These are phyloP conservation scores for Columba janthina DNA, from an alignment of 2,113 vertebrate species.

Conservation along the genomic window DNA sequence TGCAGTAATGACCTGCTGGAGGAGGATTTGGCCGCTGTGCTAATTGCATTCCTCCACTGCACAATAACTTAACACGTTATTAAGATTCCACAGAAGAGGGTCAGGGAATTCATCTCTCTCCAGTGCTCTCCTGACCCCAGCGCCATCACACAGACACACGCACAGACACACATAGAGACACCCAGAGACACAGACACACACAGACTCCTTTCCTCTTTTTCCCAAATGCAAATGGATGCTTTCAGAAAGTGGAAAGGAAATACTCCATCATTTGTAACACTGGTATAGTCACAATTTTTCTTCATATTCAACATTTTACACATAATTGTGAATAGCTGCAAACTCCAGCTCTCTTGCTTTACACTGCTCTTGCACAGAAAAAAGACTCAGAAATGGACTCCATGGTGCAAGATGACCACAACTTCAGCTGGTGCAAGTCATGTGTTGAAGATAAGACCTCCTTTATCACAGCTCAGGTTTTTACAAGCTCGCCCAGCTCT, in stretches of 20 bases:
- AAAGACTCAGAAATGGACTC: background rate
- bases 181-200: background rate
- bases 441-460: background rate
- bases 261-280: background rate
- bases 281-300: background rate
- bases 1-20: slow-evolving; percentile 67
- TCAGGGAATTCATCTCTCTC: slow-evolving; percentile 75
- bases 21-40: slow-evolving; percentile 69
- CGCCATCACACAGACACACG: slow-evolving; percentile 1
- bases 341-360: background rate
- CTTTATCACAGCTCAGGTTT: background rate
- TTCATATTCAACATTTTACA: background rate
- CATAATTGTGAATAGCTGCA: background rate
- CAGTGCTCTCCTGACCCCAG: slow-evolving; percentile 41
- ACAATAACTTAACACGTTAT: slow-evolving; percentile 78
- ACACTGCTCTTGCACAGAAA: background rate
- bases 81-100: slow-evolving; percentile 79
- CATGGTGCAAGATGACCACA: background rate
- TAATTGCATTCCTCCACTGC: slow-evolving; percentile 76
- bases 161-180: background rate
- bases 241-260: slow-evolving; percentile 44
- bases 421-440: background rate
- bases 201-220: background rate
- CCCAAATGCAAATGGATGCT: slow-evolving; percentile 9
- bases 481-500: background rate